phyloP scores from a whole-genome alignment of 2,113 vertebrate species.

The Sphyrna mokarran region DNA sequence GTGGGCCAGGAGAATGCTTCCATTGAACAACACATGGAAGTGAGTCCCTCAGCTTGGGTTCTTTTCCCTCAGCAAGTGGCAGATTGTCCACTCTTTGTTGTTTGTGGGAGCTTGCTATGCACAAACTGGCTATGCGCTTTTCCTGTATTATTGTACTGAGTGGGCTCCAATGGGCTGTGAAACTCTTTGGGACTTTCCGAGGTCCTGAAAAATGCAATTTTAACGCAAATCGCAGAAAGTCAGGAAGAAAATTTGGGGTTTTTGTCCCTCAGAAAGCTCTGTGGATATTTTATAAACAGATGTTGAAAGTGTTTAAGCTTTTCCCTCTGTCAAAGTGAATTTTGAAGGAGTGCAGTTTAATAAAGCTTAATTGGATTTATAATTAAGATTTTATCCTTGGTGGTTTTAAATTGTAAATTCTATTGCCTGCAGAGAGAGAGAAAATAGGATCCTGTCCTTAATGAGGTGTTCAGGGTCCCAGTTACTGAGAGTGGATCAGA shows the following conservation, averaged over 20 bases:
- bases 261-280: not conserved
- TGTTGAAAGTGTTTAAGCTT: not conserved
- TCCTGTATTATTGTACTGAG: not conserved
- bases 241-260: not conserved
- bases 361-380: constrained; percentile 8
- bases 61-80: not conserved
- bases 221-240: too few species aligned
- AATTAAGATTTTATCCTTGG: not conserved
- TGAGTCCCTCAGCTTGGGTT: too few species aligned
- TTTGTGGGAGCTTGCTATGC: not conserved
- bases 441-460: not conserved
- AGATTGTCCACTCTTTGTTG: not conserved
- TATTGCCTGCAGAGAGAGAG: not conserved
- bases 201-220: not conserved
- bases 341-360: not conserved
- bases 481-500: not conserved
- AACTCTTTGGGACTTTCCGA: not conserved
- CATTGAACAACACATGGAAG: not conserved
- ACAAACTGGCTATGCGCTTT: not conserved
- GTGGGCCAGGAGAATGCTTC: too few species aligned
- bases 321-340: not conserved
- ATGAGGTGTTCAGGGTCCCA: not conserved
- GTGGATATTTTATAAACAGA: not conserved
- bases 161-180: not conserved
- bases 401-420: constrained; percentile 23